A percentile compares a stretch with the other conserved stretches of the same genome.
phyloP scores from a whole-genome alignment of 2,888 invertebrate species.

The Melanchra persicariae region DNA sequence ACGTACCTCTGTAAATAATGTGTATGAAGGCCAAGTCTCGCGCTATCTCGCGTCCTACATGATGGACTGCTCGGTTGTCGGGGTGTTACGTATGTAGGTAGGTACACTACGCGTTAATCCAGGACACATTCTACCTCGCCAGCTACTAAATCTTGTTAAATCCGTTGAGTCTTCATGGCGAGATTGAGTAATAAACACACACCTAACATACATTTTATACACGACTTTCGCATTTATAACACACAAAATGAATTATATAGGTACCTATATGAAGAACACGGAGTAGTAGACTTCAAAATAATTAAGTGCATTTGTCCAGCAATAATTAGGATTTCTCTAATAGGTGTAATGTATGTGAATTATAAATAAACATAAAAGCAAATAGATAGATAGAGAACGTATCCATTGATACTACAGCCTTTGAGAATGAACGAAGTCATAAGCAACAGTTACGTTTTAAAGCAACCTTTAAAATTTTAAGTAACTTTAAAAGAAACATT shows the following conservation, averaged over 20 bases:
- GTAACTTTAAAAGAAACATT: too few relatives aligned
- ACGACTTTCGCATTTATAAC: slow-evolving; percentile 5
- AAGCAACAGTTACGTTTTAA: slow-evolving; percentile 2
- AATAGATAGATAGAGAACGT: too few relatives aligned
- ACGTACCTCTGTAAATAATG: slow-evolving; percentile 2
- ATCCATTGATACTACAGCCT: not conserved
- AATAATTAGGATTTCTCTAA: too few relatives aligned
- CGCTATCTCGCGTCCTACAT: slow-evolving; percentile 10
- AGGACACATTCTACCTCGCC: slow-evolving; percentile 3
- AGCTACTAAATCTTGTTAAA: not conserved
- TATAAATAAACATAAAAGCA: too few relatives aligned
- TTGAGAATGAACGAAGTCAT: slow-evolving; percentile 11
- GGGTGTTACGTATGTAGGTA: not conserved
- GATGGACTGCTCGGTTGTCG: slow-evolving; percentile 14
- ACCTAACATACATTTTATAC: slow-evolving; percentile 4
- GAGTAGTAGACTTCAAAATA: too few relatives aligned
- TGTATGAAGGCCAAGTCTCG: not conserved
- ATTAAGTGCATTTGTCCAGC: too few relatives aligned
- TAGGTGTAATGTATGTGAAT: too few relatives aligned
- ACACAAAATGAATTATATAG: not conserved
- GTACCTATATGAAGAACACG: too few relatives aligned
- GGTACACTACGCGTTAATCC: slow-evolving; percentile 12
- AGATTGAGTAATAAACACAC: slow-evolving; percentile 5
- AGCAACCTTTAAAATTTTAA: too few relatives aligned
- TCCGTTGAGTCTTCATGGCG: not conserved